Evolutionary conservation across 1,140 invertebrate species (phyloP).

Genomic region (Penaeus vannamei): DNA sequence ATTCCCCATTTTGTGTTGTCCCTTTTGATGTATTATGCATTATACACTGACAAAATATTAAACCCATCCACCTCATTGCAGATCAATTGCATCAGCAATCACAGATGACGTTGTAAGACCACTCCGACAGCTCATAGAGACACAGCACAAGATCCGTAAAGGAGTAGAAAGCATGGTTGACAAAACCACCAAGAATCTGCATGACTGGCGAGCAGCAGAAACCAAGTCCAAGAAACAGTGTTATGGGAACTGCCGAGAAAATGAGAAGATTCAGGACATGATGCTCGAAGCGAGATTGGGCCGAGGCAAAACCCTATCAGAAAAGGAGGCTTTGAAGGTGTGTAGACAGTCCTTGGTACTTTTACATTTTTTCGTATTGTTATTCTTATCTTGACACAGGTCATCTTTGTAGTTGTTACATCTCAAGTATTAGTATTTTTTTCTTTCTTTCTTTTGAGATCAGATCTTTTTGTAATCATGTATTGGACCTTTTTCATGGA

Average conservation of each 20-base stretch:
- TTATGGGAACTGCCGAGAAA: constrained; percentile 85
- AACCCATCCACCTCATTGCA: constrained; percentile 70
- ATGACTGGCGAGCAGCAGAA: constrained; percentile 88
- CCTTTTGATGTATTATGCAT: too few species aligned
- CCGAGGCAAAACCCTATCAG: constrained; percentile 74
- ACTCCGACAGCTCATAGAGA: constrained; percentile 79
- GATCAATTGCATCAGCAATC: constrained; percentile 83
- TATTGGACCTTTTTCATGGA: too few species aligned
- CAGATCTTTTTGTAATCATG: too few species aligned
- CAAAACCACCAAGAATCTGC: constrained; percentile 84
- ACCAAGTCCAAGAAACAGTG: constrained; percentile 87
- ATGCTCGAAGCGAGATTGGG: constrained; percentile 71
- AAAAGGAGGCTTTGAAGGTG: constrained; percentile 80
- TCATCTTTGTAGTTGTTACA: too few species aligned
- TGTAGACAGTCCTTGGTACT: constrained; percentile 2
- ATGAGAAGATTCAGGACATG: constrained; percentile 88
- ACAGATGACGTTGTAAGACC: constrained; percentile 92
- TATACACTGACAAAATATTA: not conserved
- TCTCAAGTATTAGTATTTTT: too few species aligned
- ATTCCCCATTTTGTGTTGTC: too few species aligned
- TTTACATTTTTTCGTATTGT: too few species aligned
- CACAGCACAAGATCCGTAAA: constrained; percentile 82
- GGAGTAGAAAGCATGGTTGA: constrained; percentile 87
- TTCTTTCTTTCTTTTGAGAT: too few species aligned
- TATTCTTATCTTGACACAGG: too few species aligned